phyloP scores from a whole-genome alignment of 2,797 vertebrate genomes.

The Dermochelys coriacea region DNA sequence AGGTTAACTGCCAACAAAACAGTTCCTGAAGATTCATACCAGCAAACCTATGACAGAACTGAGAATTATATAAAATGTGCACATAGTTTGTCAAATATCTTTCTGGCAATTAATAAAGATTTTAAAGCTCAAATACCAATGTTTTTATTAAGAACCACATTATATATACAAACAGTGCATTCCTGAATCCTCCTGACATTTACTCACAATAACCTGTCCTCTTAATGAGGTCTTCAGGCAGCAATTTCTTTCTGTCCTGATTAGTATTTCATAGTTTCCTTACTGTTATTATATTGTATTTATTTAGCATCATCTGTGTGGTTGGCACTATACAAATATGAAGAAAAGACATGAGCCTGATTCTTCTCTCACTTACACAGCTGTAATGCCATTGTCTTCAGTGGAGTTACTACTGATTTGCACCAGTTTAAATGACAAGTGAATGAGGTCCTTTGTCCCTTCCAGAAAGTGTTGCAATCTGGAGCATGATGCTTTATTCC shows the following conservation, averaged over 20 bases:
- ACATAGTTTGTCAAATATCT: not conserved
- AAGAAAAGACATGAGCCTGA: not conserved
- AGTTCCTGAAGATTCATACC: not conserved
- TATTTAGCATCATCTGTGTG: not conserved
- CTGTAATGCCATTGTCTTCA: not conserved
- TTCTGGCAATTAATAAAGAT: not conserved
- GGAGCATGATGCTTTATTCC: not conserved
- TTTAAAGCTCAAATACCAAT: not conserved
- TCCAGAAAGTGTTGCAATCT: not conserved
- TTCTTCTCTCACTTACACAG: not conserved
- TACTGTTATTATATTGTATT: not conserved
- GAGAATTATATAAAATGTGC: not conserved
- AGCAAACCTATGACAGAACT: fast-evolving
- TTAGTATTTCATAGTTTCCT: not conserved
- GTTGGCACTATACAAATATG: not conserved
- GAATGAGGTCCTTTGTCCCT: not conserved
- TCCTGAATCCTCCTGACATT: not conserved
- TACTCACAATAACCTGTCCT: not conserved
- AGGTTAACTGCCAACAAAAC: not conserved
- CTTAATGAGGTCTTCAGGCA: not conserved
- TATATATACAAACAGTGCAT: not conserved
- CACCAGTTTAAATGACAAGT: not conserved
- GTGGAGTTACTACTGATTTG: not conserved
- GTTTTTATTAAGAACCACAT: not conserved
- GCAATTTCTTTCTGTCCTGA: not conserved